Base-by-base conservation (phyloP, 1,140 invertebrate species). In the Diorhabda sublineata region DNA sequence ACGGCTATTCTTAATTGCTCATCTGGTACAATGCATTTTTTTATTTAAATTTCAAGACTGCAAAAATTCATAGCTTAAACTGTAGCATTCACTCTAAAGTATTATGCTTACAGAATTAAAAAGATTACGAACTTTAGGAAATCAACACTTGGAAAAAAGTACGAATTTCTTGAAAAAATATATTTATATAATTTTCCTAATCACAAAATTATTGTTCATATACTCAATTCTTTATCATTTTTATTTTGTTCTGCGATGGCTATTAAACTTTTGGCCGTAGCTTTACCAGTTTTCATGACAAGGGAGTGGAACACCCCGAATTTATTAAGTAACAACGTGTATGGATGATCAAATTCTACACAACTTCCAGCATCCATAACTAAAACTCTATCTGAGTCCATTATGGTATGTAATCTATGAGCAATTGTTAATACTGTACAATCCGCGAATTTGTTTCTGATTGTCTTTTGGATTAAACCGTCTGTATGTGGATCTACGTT, bases 361-460 rank as follows among this genome's bases (percentile, higher is more conserved):
- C 83, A 79, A 11, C 64, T 77, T 4, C 90, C 90, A 64, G 84
- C 83, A 69, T 91, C 87, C 82, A 92, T 84, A 0, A 90, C 88
- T 74, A 92, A 76, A 61, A 92, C 85, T 62, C 86, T 85, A 80
- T 90, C 87, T 63, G 83, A 88, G 73, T 93, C 90, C 84, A 92
- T 89, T 42, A 93, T 87, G 0, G 90, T 93, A 69, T 92, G 86
- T 4, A 93, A 80, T 9, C 92, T 83, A 82, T 94, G 92, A 3
- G 92, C 92, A 60, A 94, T 92, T 0, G 92, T 94, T 6, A 93
- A 76, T 0, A 93, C 89, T 0, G 92, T 93, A 74, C 90, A 92
- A 2, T 86, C 78, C 0, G 79, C 80, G 73, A 93, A 92, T 70
- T 89, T 89, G 0, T 79, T 81, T 45, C 88, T 82, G 45, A 92